Evolutionary conservation across 2,888 invertebrate genomes (phyloP).

Genomic region (Watsonalla binaria): DNA sequence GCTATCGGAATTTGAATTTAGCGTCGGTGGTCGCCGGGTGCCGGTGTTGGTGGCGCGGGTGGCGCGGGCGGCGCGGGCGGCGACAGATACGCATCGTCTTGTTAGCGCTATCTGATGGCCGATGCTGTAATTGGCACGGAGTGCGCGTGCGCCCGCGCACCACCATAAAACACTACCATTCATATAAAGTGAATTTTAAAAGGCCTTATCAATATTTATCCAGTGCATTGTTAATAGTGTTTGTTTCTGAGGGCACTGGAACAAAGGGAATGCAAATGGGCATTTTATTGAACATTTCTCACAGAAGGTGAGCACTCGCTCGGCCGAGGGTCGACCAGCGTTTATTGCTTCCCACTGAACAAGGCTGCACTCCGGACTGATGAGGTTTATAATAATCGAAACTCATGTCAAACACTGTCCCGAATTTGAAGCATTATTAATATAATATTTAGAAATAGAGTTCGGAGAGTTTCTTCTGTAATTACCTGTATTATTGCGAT

Average conservation of each 20-base stretch:
- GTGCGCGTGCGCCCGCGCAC: slow-evolving; percentile 41
- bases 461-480: too few species aligned
- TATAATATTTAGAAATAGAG: too few species aligned
- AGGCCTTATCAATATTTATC: slow-evolving; percentile 39
- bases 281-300: neutral
- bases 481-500: too few species aligned
- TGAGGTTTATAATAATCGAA: too few species aligned
- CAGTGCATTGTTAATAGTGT: slow-evolving; percentile 14
- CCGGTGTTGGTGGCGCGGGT: slow-evolving; percentile 25
- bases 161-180: slow-evolving; percentile 21
- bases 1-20: slow-evolving; percentile 66
- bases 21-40: slow-evolving; percentile 19
- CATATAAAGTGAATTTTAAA: slow-evolving; percentile 43
- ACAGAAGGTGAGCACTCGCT: too few species aligned
- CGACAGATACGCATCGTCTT: slow-evolving; percentile 70
- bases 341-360: too few species aligned
- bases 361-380: too few species aligned
- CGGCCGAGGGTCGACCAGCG: too few species aligned
- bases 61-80: slow-evolving; percentile 24
- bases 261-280: neutral
- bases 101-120: slow-evolving; percentile 74
- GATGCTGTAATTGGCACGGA: slow-evolving; percentile 72
- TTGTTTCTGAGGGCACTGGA: neutral
- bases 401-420: too few species aligned
- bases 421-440: too few species aligned